Evolutionary conservation across 2,888 invertebrate species (phyloP).

Genomic region (Oscheius sp.): DNA sequence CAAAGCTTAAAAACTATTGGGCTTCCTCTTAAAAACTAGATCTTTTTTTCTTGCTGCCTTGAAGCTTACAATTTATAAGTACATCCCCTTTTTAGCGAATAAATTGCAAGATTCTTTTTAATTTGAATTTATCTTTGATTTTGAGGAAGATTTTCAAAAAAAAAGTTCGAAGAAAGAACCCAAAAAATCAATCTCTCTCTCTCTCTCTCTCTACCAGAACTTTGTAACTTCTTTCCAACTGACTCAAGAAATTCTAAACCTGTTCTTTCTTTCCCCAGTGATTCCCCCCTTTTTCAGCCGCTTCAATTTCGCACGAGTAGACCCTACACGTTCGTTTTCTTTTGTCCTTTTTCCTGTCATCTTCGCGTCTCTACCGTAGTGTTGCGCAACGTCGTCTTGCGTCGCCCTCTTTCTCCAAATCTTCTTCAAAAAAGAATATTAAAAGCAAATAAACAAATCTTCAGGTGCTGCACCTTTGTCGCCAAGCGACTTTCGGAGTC

Average conservation of each 20-base stretch:
- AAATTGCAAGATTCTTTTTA: too few species aligned
- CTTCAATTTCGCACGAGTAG: slow-evolving; percentile 1
- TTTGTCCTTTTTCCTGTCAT: neutral
- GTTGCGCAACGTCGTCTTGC: neutral
- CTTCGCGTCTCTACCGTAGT: neutral
- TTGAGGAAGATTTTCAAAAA: too few species aligned
- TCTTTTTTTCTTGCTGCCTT: too few species aligned
- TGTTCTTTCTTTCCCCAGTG: slow-evolving; percentile 5
- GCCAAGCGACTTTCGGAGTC: slow-evolving; percentile 34
- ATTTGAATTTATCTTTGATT: too few species aligned
- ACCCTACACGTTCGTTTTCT: neutral
- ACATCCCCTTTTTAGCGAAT: too few species aligned
- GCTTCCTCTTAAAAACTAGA: too few species aligned
- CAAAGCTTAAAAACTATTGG: too few species aligned
- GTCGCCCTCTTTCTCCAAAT: neutral
- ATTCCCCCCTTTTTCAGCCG: slow-evolving; percentile 3
- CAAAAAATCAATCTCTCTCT: neutral
- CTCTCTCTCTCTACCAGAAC: neutral
- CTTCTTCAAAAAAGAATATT: neutral
- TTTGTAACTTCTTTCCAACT: neutral
- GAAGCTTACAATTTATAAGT: too few species aligned
- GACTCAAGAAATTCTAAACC: slow-evolving; percentile 10
- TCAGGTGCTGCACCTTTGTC: slow-evolving; percentile 27
- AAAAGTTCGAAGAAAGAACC: neutral
- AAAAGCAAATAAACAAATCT: neutral